phyloP scores from a whole-genome alignment of 92 coral and sea anemone genomes.

The Pocillopora meandrina region DNA sequence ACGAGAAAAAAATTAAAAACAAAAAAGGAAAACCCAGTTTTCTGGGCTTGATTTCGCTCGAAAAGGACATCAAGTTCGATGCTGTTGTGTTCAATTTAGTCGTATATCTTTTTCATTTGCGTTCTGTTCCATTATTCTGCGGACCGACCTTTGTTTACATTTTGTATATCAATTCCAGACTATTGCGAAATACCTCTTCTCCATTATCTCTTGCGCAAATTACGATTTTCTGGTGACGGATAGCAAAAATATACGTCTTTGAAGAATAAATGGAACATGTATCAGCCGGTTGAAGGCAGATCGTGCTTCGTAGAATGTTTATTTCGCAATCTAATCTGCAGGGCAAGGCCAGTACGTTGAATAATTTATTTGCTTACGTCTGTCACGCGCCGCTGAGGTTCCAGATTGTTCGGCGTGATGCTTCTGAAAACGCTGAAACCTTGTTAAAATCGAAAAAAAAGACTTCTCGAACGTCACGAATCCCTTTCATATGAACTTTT shows the following conservation, averaged over 20 bases:
- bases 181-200: background rate
- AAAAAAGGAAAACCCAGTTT: too few relatives aligned
- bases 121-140: background rate
- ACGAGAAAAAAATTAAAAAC: too few relatives aligned
- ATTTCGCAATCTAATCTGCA: slow-evolving; percentile 12
- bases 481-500: background rate
- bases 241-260: background rate
- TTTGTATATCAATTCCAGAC: background rate
- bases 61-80: too few relatives aligned
- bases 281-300: background rate
- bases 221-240: background rate
- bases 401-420: slow-evolving; percentile 13
- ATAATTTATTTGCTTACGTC: slow-evolving; percentile 3
- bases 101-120: too few relatives aligned
- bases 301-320: background rate
- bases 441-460: slow-evolving; percentile 2
- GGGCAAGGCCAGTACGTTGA: background rate
- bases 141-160: background rate
- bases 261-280: background rate
- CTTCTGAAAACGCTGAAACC: background rate
- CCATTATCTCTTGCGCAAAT: background rate
- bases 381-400: slow-evolving; percentile 17
- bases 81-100: too few relatives aligned
- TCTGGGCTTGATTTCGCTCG: too few relatives aligned
- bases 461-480: too few relatives aligned